Percentiles rank a stretch among this genome's conserved stretches.
phyloP scores from a whole-genome alignment of 1,140 invertebrate species.

The Microvelia longipes region DNA sequence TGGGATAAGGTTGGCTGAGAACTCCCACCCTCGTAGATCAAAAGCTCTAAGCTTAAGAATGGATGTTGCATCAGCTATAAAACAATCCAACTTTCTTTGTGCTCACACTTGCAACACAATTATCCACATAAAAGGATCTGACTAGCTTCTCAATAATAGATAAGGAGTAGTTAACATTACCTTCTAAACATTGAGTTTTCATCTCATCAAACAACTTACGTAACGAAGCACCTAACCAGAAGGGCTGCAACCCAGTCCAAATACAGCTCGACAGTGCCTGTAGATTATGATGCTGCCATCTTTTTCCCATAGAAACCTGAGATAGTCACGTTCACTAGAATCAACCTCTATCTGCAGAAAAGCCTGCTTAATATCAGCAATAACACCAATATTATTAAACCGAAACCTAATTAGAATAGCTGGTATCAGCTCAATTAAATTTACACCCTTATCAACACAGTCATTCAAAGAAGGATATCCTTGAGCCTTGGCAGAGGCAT shows the following conservation, averaged over 20 bases:
- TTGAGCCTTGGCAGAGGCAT: not conserved
- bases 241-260: constrained; percentile 17
- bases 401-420: constrained; percentile 26
- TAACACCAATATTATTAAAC: constrained; percentile 23
- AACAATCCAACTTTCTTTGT: constrained; percentile 3
- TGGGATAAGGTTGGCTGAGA: constrained; percentile 4
- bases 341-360: constrained; percentile 26
- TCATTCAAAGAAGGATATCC: not conserved
- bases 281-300: constrained; percentile 11
- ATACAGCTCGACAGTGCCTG: constrained; percentile 17
- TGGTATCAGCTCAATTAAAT: constrained; percentile 18
- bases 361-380: constrained; percentile 28
- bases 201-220: not conserved
- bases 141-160: not conserved
- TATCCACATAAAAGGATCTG: constrained; percentile 11
- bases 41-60: constrained; percentile 15
- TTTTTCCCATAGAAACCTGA: constrained; percentile 23
- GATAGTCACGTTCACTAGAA: constrained; percentile 21
- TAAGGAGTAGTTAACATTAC: not conserved
- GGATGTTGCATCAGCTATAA: constrained; percentile 1
- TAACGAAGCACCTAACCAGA: constrained; percentile 10
- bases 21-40: constrained; percentile 18
- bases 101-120: constrained; percentile 12
- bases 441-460: not conserved
- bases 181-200: not conserved